Evolutionary conservation across 2,888 invertebrate genomes (phyloP).

Genomic region (Anoncus sp.): DNA sequence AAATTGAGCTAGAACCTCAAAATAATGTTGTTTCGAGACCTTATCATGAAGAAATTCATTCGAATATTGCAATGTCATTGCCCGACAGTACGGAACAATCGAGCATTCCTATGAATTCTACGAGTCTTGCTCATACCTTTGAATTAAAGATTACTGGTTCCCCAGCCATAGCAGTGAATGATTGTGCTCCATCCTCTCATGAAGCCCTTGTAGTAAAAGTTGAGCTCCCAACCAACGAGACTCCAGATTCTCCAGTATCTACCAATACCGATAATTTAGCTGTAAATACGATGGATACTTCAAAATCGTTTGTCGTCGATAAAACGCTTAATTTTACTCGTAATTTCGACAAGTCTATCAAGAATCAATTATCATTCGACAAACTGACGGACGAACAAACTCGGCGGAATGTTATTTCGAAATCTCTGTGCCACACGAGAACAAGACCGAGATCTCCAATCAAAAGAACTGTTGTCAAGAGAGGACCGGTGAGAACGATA

Average conservation of each 20-base stretch:
- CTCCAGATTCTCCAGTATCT: not conserved
- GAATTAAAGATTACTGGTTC: conserved; percentile 76
- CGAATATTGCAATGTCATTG: not conserved
- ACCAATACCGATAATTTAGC: not conserved
- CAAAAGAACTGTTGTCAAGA: conserved; percentile 73
- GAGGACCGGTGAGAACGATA: conserved; percentile 74
- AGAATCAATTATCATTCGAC: not conserved
- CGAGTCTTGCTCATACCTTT: conserved; percentile 67
- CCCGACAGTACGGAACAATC: not conserved
- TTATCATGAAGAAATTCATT: not conserved
- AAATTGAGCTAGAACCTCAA: conserved; percentile 2
- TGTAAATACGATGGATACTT: not conserved
- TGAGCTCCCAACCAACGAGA: not conserved
- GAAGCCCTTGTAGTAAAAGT: conserved; percentile 13
- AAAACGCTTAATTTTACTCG: not conserved
- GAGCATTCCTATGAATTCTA: not conserved
- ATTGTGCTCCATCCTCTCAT: conserved; percentile 70
- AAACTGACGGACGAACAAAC: not conserved
- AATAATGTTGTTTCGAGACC: not conserved
- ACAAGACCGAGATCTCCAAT: conserved; percentile 77
- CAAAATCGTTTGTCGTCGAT: not conserved
- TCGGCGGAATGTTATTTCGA: not conserved
- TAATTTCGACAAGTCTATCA: not conserved
- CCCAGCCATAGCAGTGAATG: conserved; percentile 74
- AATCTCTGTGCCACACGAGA: conserved; percentile 43